Percentiles rank a stretch among this genome's conserved stretches.
Conservation (phyloP, 2,888 invertebrate species). For the Eupithecia insigniata region DNA sequence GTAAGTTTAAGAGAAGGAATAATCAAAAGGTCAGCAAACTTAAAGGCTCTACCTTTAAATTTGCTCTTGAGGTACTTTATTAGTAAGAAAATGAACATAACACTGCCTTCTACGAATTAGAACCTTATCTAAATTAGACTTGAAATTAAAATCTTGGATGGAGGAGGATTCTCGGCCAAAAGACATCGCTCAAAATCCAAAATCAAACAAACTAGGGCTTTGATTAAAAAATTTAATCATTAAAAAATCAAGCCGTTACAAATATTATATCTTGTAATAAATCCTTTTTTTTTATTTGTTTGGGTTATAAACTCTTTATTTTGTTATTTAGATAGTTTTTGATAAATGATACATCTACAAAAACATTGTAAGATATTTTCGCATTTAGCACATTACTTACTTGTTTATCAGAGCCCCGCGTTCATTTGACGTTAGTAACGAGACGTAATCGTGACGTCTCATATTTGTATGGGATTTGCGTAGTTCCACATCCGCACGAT, state of each 20-base stretch:
- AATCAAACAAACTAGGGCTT: neutral
- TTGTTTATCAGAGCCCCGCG: no score
- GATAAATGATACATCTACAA: neutral
- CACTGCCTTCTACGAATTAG: conserved; percentile 32
- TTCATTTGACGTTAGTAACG: no score
- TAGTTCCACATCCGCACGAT: no score
- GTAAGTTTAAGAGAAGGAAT: neutral
- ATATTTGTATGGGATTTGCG: no score
- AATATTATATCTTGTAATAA: neutral
- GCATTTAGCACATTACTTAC: neutral
- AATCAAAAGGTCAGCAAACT: no score
- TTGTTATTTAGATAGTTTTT: neutral
- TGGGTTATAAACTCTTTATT: neutral
- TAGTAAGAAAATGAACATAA: conserved; percentile 19
- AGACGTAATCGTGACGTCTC: no score
- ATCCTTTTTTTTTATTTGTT: neutral
- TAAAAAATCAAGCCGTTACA: neutral
- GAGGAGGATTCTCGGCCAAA: conserved; percentile 8
- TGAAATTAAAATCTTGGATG: conserved; percentile 1
- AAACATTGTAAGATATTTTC: neutral
- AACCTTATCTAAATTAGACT: conserved; percentile 24
- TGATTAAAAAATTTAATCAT: neutral
- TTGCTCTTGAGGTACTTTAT: conserved; percentile 3
- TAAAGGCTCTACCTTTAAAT: no score
- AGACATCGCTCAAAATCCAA: neutral